Evolutionary conservation across 2,113 vertebrate genomes (phyloP), one percentile per base, ranked within the genome.

Genomic region (Rallus limicola): DNA sequence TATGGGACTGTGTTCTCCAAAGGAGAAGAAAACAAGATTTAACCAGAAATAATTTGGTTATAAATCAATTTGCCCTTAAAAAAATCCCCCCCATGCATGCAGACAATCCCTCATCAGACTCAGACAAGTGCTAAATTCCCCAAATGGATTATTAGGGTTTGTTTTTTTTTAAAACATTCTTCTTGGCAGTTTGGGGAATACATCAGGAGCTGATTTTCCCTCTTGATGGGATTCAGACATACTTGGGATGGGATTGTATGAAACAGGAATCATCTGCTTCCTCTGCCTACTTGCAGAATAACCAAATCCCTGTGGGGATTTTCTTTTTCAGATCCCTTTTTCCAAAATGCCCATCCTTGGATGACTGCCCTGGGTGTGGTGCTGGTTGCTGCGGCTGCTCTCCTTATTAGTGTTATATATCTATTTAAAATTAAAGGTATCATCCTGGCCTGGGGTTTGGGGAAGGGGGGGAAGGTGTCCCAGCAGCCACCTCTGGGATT

Each of bases 281-380:
- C 42, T 9, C 0, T 13, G 11, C 21, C 50, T 53, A 5, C 62
- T 19, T 58, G 56, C 24, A 11, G 34, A 25, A 19, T n/a, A 24
- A 26, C 33, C 5, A 4, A 25, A 14, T 10, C 7, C 42, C 40
- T 52, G 5, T 3, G 68, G 31, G 71, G 19, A 9, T 42, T 68
- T 68, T 64, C 1, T 80, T 81, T 89, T 90, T 21, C 87, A 93
- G 87, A 90, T 36, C 76, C 76, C 12, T 86, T 93, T 55, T 93
- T 90, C 70, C 56, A 70, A 1, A 69, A 93, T 0, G 63, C 86
- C 44, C 56, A 4, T 16, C 81, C 76, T 2, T 93, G 86, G 86
- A 70, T 70, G 36, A 48, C 31, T 0, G 69, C 69, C 50, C 29
- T 93, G 24, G 29, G 9, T 0, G 17, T 64, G 17, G n/a, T 70